phyloP scores from a whole-genome alignment of 2,888 invertebrate genomes.

The Pristionchus mayeri region DNA sequence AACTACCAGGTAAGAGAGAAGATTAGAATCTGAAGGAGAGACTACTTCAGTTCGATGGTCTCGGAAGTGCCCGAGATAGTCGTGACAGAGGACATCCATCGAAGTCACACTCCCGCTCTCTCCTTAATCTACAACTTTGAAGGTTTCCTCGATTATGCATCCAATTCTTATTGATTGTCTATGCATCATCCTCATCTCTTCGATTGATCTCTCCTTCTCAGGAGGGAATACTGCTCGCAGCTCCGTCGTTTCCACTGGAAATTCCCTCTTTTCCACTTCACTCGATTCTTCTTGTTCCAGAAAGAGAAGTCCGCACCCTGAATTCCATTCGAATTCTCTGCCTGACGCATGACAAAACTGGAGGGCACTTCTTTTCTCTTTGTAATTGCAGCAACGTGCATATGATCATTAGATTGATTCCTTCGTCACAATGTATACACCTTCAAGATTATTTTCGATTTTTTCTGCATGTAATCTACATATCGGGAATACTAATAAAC shows the following conservation, averaged over 20 bases:
- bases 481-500: neutral
- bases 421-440: no score
- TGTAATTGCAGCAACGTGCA: no score
- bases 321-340: conserved; percentile 24
- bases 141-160: no score
- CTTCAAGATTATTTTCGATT: no score
- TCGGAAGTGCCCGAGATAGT: conserved; percentile 74
- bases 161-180: neutral
- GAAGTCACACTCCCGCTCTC: conserved; percentile 70
- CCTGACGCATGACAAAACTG: neutral
- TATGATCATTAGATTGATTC: no score
- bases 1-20: conserved; percentile 15
- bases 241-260: conserved; percentile 29
- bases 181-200: neutral
- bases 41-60: conserved; percentile 61
- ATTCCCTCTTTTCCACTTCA: conserved; percentile 36
- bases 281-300: neutral
- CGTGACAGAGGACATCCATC: conserved; percentile 66
- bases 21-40: neutral
- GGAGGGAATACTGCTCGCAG: neutral
- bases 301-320: conserved; percentile 29
- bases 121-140: conserved; percentile 72
- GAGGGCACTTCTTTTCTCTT: no score
- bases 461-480: neutral
- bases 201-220: neutral